Evolutionary conservation across 2,797 vertebrate genomes (phyloP).

Genomic region (Hirundo rustica): DNA sequence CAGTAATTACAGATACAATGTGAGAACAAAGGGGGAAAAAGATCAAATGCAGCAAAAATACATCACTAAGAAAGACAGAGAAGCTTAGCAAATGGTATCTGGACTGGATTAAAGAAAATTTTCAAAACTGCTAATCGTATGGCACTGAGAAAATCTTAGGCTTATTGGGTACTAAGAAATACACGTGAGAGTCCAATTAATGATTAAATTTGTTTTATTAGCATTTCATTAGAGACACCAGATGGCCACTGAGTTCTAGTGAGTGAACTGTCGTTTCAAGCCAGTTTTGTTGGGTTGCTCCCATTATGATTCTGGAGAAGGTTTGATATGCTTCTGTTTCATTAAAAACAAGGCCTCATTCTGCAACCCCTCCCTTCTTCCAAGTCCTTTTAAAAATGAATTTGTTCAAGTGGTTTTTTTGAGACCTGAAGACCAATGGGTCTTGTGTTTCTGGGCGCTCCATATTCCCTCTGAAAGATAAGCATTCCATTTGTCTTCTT

Average conservation of each 20-base stretch:
- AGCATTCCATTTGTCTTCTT: neutral
- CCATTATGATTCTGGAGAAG: neutral
- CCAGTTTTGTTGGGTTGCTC: neutral
- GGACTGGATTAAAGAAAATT: conserved; percentile 20
- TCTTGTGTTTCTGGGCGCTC: neutral
- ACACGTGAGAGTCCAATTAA: conserved; percentile 17
- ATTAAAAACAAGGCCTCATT: neutral
- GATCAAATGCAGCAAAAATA: neutral
- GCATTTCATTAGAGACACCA: conserved; percentile 6
- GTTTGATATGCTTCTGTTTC: neutral
- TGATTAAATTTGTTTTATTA: conserved; percentile 14
- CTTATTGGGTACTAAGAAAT: conserved; percentile 21
- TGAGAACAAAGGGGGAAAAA: neutral
- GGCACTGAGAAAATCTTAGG: neutral
- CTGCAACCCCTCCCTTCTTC: neutral
- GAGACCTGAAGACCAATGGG: neutral
- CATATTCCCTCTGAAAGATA: neutral
- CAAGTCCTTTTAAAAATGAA: neutral
- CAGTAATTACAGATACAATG: neutral
- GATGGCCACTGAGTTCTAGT: conserved; percentile 7
- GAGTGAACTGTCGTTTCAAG: conserved; percentile 4
- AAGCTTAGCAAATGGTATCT: neutral
- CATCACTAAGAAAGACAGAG: neutral
- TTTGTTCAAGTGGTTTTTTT: neutral
- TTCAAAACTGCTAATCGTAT: neutral